Evolutionary conservation across 2,888 invertebrate species (phyloP).

Genomic region (Nymphalis polychloros): DNA sequence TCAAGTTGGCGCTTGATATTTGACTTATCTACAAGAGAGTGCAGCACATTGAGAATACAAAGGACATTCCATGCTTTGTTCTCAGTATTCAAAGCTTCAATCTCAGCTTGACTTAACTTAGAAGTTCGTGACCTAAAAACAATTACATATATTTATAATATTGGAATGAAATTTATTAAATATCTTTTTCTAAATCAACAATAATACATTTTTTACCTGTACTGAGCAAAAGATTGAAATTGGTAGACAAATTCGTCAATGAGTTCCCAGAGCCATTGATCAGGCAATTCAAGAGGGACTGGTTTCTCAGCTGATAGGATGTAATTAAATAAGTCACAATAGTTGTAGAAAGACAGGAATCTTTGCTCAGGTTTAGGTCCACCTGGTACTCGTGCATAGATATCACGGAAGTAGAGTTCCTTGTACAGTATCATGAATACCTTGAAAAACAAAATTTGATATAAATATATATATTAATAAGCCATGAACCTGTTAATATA

Average conservation of each 20-base stretch:
- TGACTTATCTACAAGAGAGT: slow-evolving; percentile 98
- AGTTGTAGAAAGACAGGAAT: slow-evolving; percentile 98
- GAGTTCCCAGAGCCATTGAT: slow-evolving; percentile 99
- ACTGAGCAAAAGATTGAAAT: slow-evolving; percentile 95
- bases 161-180: slow-evolving; percentile 5
- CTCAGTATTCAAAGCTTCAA: slow-evolving; percentile 88
- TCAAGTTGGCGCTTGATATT: slow-evolving; percentile 98
- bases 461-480: slow-evolving; percentile 2
- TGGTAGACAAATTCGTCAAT: slow-evolving; percentile 99
- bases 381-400: slow-evolving; percentile 95
- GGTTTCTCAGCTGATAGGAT: slow-evolving; percentile 95
- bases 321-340: slow-evolving; percentile 98
- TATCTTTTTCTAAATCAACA: neutral
- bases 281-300: slow-evolving; percentile 94
- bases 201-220: slow-evolving; percentile 73
- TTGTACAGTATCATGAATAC: slow-evolving; percentile 97
- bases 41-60: slow-evolving; percentile 97
- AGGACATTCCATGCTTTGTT: slow-evolving; percentile 99
- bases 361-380: slow-evolving; percentile 96
- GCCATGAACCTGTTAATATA: too few relatives aligned
- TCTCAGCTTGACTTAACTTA: slow-evolving; percentile 90
- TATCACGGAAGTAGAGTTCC: slow-evolving; percentile 98
- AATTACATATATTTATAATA: neutral
- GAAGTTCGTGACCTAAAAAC: slow-evolving; percentile 80
- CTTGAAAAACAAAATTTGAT: slow-evolving; percentile 74